Conservation (phyloP, 2,797 vertebrate species). For the Sus cebifrons region DNA sequence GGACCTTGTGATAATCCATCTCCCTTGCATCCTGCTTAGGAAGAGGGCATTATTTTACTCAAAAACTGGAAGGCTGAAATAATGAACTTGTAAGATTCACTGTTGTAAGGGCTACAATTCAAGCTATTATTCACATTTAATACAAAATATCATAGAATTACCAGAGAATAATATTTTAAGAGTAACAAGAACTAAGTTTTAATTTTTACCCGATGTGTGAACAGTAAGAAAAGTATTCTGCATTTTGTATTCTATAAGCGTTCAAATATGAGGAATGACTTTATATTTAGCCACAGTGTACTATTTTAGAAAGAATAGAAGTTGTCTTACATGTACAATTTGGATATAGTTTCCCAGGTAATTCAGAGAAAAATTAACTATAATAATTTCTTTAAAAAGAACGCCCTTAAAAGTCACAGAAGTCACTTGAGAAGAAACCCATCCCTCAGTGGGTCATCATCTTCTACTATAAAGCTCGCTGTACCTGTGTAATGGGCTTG, state of each 20-base stretch:
- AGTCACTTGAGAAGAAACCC: slow-evolving; percentile 95
- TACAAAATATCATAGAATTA: not conserved
- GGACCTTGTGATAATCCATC: not conserved
- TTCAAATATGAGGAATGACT: not conserved
- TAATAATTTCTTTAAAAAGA: slow-evolving; percentile 41
- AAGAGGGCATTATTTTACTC: not conserved
- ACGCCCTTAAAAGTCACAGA: not conserved
- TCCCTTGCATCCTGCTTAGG: not conserved
- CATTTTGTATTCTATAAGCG: slow-evolving; percentile 16
- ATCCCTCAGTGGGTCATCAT: slow-evolving; percentile 91
- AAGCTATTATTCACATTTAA: slow-evolving; percentile 48
- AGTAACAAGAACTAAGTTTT: slow-evolving; percentile 37
- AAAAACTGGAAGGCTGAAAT: not conserved
- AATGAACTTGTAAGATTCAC: not conserved
- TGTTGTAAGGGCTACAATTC: not conserved
- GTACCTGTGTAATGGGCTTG: slow-evolving; percentile 95
- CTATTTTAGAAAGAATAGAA: slow-evolving; percentile 26
- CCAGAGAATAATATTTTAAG: not conserved
- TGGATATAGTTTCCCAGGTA: slow-evolving; percentile 31
- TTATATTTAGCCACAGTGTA: not conserved
- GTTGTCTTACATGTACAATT: not conserved
- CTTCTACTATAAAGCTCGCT: slow-evolving; percentile 94
- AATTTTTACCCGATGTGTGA: slow-evolving; percentile 24
- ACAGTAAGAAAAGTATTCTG: slow-evolving; percentile 21
- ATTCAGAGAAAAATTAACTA: not conserved